Evolutionary conservation across 2,888 invertebrate species (phyloP), one percentile per base, ranked within the genome.

Genomic region (Melipona bicolor): DNA sequence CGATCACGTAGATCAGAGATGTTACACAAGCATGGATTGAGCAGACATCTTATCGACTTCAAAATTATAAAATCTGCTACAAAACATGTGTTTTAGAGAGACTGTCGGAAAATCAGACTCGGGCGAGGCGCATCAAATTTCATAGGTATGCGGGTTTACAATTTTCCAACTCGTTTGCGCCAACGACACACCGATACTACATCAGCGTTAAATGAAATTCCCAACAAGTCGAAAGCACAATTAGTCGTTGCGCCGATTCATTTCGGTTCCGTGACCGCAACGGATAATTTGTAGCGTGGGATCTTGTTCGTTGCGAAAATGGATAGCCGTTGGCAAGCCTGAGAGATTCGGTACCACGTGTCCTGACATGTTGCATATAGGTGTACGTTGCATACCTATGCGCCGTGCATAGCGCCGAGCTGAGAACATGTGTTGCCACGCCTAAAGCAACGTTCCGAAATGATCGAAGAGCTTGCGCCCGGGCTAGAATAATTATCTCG

Each of bases 311-410:
- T 86, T 79, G 87, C 82, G 91, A 90, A 87, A 91, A 91, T 91
- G 89, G 86, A 90, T 90, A 86, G 89, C 90, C 90, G 87, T 86
- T 91, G 90, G 91, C 90, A 90, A 90, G 88, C 85, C 87, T 84
- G 89, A 89, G 91, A 87, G 91, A 91, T 89, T 90, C 90, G 89
- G 88, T 91, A 88, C 92, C 92, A 92, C 92, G 92, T 92, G 92
- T 92, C 86, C 88, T 91, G 92, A 92, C 92, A 92, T 89, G 92
- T 91, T 91, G 92, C 91, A 92, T 91, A 92, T 92, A 88, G 90
- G 87, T 88, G 89, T 90, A 88, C 88, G 84, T 69, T 74, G 87
- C 88, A 90, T 89, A 89, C 83, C 88, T 87, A 87, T 83, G 84
- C 80, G 79, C 86, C 86, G 89, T 89, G 88, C 89, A 87, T 88